phyloP scores from a whole-genome alignment of 1,140 invertebrate species.

The Drosophila miranda region DNA sequence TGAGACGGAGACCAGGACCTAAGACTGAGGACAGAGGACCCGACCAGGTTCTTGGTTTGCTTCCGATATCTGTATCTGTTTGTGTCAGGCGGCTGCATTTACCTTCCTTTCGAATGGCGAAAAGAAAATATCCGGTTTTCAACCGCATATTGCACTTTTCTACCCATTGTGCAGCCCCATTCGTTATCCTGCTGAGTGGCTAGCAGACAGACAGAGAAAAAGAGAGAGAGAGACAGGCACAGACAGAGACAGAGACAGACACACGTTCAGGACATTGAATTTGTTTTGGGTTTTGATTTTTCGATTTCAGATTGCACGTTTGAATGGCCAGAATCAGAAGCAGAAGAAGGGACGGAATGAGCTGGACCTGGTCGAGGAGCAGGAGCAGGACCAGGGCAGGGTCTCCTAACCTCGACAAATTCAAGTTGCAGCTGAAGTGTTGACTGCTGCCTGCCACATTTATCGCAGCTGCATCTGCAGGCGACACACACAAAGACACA shows the following conservation, averaged over 20 bases:
- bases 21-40: not conserved
- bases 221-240: constrained; percentile 28
- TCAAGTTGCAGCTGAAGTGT: constrained; percentile 49
- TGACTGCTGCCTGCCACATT: constrained; percentile 52
- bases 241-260: constrained; percentile 29
- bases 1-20: constrained; percentile 30
- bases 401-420: constrained; percentile 17
- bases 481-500: constrained; percentile 17
- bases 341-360: constrained; percentile 1
- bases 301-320: constrained; percentile 77
- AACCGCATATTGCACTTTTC: constrained; percentile 70
- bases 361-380: constrained; percentile 18
- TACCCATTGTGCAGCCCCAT: constrained; percentile 59
- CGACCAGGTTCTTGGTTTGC: not conserved
- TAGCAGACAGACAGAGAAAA: constrained; percentile 16
- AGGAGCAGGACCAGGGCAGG: constrained; percentile 5
- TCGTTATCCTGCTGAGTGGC: constrained; percentile 51
- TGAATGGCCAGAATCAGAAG: constrained; percentile 49
- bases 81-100: constrained; percentile 35
- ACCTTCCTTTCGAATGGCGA: constrained; percentile 27
- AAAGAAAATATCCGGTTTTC: constrained; percentile 68
- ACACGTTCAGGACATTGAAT: constrained; percentile 77
- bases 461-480: constrained; percentile 55
- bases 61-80: constrained; percentile 37
- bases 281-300: constrained; percentile 80